Evolutionary conservation across 2,113 vertebrate species (phyloP).

Genomic region (Polypterus senegalus): DNA sequence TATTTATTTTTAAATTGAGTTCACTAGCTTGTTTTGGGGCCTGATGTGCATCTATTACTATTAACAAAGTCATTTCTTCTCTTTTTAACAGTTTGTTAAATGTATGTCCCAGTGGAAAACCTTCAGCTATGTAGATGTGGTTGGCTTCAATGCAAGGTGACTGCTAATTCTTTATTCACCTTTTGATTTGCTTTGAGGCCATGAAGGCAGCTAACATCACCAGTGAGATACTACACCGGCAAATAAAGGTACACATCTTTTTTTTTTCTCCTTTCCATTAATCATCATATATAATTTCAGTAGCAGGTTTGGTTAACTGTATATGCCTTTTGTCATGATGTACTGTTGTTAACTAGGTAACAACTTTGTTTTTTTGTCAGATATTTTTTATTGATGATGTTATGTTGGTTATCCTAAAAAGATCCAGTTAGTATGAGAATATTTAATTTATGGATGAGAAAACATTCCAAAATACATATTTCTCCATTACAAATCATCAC

Average conservation of each 20-base stretch:
- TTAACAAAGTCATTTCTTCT: not conserved
- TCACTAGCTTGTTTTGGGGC: too few species aligned
- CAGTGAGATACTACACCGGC: constrained; percentile 75
- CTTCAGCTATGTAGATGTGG: constrained; percentile 20
- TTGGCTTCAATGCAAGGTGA: constrained; percentile 55
- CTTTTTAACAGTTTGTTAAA: constrained; percentile 2
- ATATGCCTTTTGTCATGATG: too few species aligned
- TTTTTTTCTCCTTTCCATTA: not conserved
- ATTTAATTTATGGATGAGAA: not conserved
- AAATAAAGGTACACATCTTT: constrained; percentile 55
- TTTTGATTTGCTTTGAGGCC: constrained; percentile 47
- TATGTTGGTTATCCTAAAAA: too few species aligned
- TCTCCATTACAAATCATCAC: too few species aligned
- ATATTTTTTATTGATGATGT: too few species aligned
- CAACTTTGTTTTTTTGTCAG: too few species aligned
- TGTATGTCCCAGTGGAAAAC: constrained; percentile 1
- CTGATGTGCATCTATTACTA: too few species aligned
- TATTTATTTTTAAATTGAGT: too few species aligned
- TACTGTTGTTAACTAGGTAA: too few species aligned
- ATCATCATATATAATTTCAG: too few species aligned
- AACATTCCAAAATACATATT: too few species aligned
- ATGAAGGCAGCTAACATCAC: constrained; percentile 90
- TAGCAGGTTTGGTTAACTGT: too few species aligned
- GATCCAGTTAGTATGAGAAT: not conserved
- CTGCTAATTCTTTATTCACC: constrained; percentile 42